A percentile compares a stretch with the other conserved stretches of the same genome.
These are phyloP conservation scores for Xiphydria camelus DNA, from an alignment of 2,888 invertebrate genomes.

Conservation along the genomic window DNA sequence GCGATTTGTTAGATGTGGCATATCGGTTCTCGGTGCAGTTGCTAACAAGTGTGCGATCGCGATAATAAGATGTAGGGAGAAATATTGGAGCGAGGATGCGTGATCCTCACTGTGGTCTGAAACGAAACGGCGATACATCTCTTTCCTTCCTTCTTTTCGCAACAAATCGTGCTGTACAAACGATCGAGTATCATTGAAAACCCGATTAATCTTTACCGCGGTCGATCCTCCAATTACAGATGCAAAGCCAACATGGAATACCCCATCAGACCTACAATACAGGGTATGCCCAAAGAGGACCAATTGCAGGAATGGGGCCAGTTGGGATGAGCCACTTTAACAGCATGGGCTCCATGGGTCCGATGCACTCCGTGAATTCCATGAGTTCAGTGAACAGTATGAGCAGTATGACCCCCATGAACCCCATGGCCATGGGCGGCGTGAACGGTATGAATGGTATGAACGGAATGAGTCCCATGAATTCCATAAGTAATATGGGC, in stretches of 20 bases:
- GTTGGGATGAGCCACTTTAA: slow-evolving; percentile 70
- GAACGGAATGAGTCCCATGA: slow-evolving; percentile 69
- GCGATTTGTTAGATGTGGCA: too few relatives aligned
- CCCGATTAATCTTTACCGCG: too few relatives aligned
- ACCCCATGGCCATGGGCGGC: slow-evolving; percentile 61
- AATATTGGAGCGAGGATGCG: too few relatives aligned
- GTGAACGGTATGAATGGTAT: slow-evolving; percentile 61
- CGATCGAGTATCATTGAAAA: too few relatives aligned
- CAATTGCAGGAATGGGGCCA: slow-evolving; percentile 64
- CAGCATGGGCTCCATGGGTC: slow-evolving; percentile 69
- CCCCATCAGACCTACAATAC: slow-evolving; percentile 49
- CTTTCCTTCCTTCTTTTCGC: too few relatives aligned
- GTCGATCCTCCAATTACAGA: too few relatives aligned
- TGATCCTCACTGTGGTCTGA: too few relatives aligned
- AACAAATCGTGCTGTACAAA: too few relatives aligned
- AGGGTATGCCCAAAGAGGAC: slow-evolving; percentile 49
- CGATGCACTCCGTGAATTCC: slow-evolving; percentile 62
- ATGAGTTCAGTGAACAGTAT: slow-evolving; percentile 67
- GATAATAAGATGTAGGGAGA: too few relatives aligned
- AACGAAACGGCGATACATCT: too few relatives aligned
- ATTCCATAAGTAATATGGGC: slow-evolving; percentile 56
- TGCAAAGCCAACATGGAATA: slow-evolving; percentile 66
- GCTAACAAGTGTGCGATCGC: too few relatives aligned
- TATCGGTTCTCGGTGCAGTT: too few relatives aligned
- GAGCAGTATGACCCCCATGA: slow-evolving; percentile 65